Percentiles rank a stretch among this genome's conserved stretches.
These are phyloP conservation scores for Drosophila formosana DNA, from an alignment of 2,888 invertebrate species.

Conservation along the genomic window DNA sequence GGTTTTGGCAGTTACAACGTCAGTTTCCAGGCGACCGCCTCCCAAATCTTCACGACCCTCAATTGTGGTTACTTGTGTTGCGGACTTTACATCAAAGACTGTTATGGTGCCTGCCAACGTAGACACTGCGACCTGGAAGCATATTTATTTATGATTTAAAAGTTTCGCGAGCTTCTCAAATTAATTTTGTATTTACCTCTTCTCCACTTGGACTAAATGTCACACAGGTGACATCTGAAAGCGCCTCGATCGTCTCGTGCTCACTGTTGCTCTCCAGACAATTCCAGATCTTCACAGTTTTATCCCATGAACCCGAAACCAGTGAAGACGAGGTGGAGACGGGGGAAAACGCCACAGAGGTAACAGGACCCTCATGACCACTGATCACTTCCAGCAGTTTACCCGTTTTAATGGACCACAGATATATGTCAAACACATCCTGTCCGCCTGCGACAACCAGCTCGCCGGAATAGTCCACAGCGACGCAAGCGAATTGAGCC, in stretches of 20 bases:
- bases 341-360: slow-evolving; percentile 92
- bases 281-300: slow-evolving; percentile 96
- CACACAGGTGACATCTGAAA: slow-evolving; percentile 93
- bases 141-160: not conserved
- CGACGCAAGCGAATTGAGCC: slow-evolving; percentile 96
- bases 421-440: slow-evolving; percentile 96
- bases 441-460: slow-evolving; percentile 97
- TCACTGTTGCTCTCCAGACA: slow-evolving; percentile 92
- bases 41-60: slow-evolving; percentile 96
- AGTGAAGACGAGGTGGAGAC: slow-evolving; percentile 90
- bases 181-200: slow-evolving; percentile 86
- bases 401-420: slow-evolving; percentile 98
- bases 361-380: slow-evolving; percentile 97
- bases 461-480: slow-evolving; percentile 95
- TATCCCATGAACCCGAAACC: slow-evolving; percentile 97
- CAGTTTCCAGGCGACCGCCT: slow-evolving; percentile 92
- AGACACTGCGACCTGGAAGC: slow-evolving; percentile 92
- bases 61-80: slow-evolving; percentile 91
- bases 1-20: slow-evolving; percentile 94
- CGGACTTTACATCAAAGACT: slow-evolving; percentile 90
- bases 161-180: not conserved
- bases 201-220: slow-evolving; percentile 95
- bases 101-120: slow-evolving; percentile 94
- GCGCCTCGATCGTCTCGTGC: slow-evolving; percentile 92
- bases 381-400: slow-evolving; percentile 94